A percentile compares a stretch with the other conserved stretches of the same genome.
These are phyloP conservation scores for Acrobasis consociella DNA, from an alignment of 2,888 invertebrate species.

Conservation along the genomic window DNA sequence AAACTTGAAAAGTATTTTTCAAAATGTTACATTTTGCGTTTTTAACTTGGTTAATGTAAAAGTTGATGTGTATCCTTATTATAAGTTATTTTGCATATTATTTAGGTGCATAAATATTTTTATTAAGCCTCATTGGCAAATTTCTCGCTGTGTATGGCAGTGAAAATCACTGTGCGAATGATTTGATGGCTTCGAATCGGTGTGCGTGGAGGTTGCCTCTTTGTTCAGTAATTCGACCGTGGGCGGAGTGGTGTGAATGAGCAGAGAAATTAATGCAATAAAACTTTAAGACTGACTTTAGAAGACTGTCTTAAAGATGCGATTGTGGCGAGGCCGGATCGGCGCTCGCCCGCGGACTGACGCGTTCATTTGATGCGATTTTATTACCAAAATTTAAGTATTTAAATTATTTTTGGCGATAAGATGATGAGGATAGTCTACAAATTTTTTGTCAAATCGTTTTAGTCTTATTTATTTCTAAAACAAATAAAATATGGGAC, in stretches of 20 bases:
- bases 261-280: constrained; percentile 77
- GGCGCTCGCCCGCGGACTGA: constrained; percentile 37
- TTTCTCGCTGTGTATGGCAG: constrained; percentile 38
- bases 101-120: constrained; percentile 60
- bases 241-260: constrained; percentile 52
- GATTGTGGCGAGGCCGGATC: constrained; percentile 41
- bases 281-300: constrained; percentile 81
- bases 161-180: constrained; percentile 36
- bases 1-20: constrained; percentile 79
- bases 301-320: constrained; percentile 79
- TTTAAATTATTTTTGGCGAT: constrained; percentile 38
- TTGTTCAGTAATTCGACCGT: constrained; percentile 1
- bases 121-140: constrained; percentile 45
- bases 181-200: constrained; percentile 51
- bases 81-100: constrained; percentile 68
- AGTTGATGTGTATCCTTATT: constrained; percentile 60
- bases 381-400: constrained; percentile 58
- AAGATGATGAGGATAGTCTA: constrained; percentile 22
- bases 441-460: constrained; percentile 25
- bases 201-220: constrained; percentile 46
- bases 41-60: constrained; percentile 69
- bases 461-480: constrained; percentile 28
- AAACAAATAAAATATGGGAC: constrained; percentile 17
- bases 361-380: constrained; percentile 39
- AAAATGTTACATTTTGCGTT: constrained; percentile 75